Conservation (phyloP, 2,113 vertebrate species). For the Callipepla squamata region DNA sequence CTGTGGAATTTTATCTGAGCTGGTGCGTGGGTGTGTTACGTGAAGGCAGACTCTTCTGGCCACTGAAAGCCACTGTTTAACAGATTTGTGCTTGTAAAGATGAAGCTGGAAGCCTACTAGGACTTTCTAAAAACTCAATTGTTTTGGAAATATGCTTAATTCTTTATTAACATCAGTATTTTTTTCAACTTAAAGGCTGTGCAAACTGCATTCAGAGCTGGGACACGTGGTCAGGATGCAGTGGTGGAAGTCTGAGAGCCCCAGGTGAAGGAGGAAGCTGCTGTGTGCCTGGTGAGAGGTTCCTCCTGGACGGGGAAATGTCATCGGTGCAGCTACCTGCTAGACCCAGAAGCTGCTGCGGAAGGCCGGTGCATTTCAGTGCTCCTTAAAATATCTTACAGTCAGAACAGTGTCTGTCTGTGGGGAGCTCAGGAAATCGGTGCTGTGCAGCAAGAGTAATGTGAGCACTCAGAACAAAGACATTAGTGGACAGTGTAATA, state of each 20-base stretch:
- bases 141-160: neutral
- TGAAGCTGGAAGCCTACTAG: neutral
- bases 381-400: neutral
- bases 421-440: neutral
- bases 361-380: neutral
- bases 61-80: neutral
- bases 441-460: neutral
- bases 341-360: neutral
- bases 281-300: accelerated
- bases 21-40: neutral
- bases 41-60: neutral
- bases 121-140: neutral
- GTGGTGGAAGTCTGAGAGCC: neutral
- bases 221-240: neutral
- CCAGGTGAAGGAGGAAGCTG: neutral
- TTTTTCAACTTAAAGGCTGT: neutral
- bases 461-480: neutral
- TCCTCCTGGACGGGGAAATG: neutral
- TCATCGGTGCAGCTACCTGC: accelerated
- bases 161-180: neutral
- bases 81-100: neutral
- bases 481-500: neutral
- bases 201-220: accelerated
- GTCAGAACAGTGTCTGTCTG: neutral
- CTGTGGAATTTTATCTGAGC: neutral